A percentile compares a stretch with the other conserved stretches of the same genome.
These are phyloP conservation scores for Megalonaias nervosa DNA, from an alignment of 1,140 invertebrate species.

Conservation along the genomic window DNA sequence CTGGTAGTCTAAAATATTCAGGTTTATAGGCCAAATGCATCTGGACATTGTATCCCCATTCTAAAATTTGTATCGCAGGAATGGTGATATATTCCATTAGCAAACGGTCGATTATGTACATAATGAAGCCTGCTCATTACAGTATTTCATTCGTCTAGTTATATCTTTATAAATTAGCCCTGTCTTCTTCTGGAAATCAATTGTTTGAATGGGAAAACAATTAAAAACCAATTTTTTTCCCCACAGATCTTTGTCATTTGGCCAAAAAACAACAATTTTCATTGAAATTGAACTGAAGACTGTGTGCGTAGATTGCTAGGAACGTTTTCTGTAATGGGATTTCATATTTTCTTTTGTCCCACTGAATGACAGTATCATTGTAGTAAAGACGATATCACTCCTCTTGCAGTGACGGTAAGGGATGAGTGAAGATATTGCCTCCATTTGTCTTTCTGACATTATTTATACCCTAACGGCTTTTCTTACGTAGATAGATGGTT, in stretches of 20 bases:
- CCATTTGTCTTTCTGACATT: no score
- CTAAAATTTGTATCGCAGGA: slow-evolving; percentile 35
- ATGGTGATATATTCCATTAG: slow-evolving; percentile 41
- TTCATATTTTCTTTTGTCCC: neutral
- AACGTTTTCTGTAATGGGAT: neutral
- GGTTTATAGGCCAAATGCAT: slow-evolving; percentile 2
- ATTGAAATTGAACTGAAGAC: slow-evolving; percentile 19
- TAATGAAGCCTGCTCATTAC: slow-evolving; percentile 5
- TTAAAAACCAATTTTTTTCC: slow-evolving; percentile 9
- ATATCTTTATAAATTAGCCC: slow-evolving; percentile 11
- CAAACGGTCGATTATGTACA: slow-evolving; percentile 31
- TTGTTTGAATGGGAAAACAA: slow-evolving; percentile 24
- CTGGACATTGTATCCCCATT: slow-evolving; percentile 17
- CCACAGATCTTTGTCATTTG: slow-evolving; percentile 3
- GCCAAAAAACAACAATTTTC: slow-evolving; percentile 28
- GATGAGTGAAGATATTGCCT: no score
- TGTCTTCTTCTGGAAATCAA: slow-evolving; percentile 29
- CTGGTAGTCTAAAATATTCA: slow-evolving; percentile 14
- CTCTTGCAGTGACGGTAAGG: no score
- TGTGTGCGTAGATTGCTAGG: neutral
- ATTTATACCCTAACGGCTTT: no score
- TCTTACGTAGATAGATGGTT: no score
- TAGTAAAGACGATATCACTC: neutral
- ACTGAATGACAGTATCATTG: neutral
- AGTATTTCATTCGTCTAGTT: slow-evolving; percentile 24